Evolutionary conservation across 2,888 invertebrate species (phyloP).

Genomic region (Eupithecia dodoneata): DNA sequence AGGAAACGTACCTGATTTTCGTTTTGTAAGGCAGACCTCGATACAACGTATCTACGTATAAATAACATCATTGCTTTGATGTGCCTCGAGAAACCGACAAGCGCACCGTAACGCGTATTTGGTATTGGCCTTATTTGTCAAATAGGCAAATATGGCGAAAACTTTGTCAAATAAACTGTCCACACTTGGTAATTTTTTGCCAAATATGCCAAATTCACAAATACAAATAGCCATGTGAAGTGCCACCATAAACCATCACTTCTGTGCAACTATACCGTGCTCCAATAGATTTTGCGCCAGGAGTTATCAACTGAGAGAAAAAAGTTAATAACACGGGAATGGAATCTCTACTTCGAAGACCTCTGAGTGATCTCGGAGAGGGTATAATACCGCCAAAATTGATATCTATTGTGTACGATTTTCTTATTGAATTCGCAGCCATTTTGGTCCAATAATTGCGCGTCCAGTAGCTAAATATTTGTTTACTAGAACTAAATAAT

Average conservation of each 20-base stretch:
- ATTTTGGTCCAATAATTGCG: neutral
- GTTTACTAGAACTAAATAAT: neutral
- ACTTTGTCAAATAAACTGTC: too few relatives aligned
- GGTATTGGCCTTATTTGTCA: too few relatives aligned
- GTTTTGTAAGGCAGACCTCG: too few relatives aligned
- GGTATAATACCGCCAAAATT: constrained; percentile 23
- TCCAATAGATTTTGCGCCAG: constrained; percentile 34
- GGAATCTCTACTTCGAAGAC: constrained; percentile 20
- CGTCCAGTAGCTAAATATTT: neutral
- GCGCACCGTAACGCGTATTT: too few relatives aligned
- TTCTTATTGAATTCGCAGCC: neutral
- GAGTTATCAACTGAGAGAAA: constrained; percentile 42
- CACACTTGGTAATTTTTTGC: too few relatives aligned
- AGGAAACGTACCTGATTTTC: too few relatives aligned
- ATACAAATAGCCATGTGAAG: too few relatives aligned
- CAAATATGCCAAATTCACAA: too few relatives aligned
- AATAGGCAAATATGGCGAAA: too few relatives aligned
- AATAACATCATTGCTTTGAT: too few relatives aligned
- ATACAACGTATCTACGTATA: too few relatives aligned
- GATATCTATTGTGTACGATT: constrained; percentile 14
- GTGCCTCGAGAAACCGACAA: too few relatives aligned
- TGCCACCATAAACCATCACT: neutral
- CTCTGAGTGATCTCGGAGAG: constrained; percentile 20
- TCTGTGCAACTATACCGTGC: neutral
- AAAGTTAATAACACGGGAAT: constrained; percentile 42